Base-by-base conservation (phyloP, 2,113 vertebrate genomes). In the Ciconia stormi region DNA sequence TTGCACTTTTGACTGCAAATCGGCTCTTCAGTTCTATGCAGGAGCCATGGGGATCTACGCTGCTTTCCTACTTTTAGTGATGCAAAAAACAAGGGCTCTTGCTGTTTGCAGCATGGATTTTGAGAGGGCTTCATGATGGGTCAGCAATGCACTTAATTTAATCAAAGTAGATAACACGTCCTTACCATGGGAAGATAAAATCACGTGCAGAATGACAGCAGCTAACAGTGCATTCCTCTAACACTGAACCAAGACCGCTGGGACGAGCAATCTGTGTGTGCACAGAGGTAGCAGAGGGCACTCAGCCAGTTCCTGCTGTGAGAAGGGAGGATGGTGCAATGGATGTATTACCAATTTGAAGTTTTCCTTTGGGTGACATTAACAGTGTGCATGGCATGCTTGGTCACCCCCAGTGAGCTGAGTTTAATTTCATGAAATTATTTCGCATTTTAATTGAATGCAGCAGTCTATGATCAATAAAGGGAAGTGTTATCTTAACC, bases 381-480 rank as follows among this genome's bases (percentile, higher is more conserved):
- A 90, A 73, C 62, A n/a, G 30, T 2, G 44, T 53, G 61, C 47
- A 11, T 3, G 14, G 76, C 72, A 71, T 3, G 79, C 81, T 82
- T 65, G 73, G 73, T 56, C 8, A 78, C 46, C 58, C 42, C 16
- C 53, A 34, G 27, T 16, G 46, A 49, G 77, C 0, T 10, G 49
- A 56, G 34, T 82, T 89, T 77, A 52, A 91, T 94, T 79, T 87
- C 36, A 69, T 82, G 26, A 70, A 82, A 93, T 92, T 71, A 79
- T 90, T 87, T 76, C 65, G 83, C 34, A 16, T 87, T 81, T 93
- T 95, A 96, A 97, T 97, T 84, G 77, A 92, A 95, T n/a, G 77
- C 70, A 87, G 83, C 72, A 38, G 83, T 11, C 72, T 61, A 8
- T 36, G 89, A 95, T 95, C 95, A 95, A 65, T 93, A 92, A 95